Conservation (phyloP, 1,140 invertebrate genomes). For the Chionoecetes opilio region DNA sequence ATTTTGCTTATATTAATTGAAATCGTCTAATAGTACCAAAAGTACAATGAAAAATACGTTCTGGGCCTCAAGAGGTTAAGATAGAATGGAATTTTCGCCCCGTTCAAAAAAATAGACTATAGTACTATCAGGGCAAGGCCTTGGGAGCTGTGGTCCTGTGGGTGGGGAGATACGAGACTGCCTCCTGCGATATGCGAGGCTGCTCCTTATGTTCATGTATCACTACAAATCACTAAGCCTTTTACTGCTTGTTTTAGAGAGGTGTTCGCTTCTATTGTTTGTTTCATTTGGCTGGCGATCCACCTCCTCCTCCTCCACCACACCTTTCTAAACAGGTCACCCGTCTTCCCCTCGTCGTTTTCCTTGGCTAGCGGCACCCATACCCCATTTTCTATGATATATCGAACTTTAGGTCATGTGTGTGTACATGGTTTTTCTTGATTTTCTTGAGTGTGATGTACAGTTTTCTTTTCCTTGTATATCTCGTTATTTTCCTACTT, state of each 20-base stretch:
- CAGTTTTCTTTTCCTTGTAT: constrained; percentile 3
- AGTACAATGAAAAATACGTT: too few species aligned
- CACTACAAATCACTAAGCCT: neutral
- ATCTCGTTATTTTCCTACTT: neutral
- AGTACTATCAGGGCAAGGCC: too few species aligned
- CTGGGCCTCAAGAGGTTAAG: too few species aligned
- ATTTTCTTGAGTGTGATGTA: neutral
- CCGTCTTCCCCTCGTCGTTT: neutral
- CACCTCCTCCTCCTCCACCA: too few species aligned
- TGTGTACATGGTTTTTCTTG: neutral
- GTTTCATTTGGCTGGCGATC: neutral
- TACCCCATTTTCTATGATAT: neutral
- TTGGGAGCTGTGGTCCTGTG: too few species aligned
- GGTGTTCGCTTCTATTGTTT: neutral
- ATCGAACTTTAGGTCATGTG: neutral
- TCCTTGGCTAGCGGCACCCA: neutral
- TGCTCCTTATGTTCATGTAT: too few species aligned
- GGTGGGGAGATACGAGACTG: too few species aligned
- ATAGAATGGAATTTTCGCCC: too few species aligned
- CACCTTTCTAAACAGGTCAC: neutral
- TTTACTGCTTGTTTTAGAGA: neutral
- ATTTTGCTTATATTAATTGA: too few species aligned
- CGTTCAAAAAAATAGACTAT: too few species aligned
- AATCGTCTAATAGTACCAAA: too few species aligned
- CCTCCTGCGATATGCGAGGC: too few species aligned